A percentile compares a stretch with the other conserved stretches of the same genome.
Conservation (phyloP, 2,797 vertebrate species). For the Mastacembelus armatus region DNA sequence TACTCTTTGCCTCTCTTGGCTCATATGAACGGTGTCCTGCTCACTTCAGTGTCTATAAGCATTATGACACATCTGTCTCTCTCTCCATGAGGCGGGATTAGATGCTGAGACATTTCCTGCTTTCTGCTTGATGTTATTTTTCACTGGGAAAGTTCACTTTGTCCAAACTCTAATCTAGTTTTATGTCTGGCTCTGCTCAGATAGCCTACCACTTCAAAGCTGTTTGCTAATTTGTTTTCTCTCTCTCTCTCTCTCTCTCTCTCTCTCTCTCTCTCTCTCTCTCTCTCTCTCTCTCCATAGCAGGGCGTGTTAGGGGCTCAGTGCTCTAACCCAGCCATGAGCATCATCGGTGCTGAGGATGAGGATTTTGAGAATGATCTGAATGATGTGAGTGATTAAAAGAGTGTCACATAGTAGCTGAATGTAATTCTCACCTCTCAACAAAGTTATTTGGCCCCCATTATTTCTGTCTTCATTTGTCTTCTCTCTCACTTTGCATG, state of each 20-base stretch:
- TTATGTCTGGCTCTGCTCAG: constrained; percentile 57
- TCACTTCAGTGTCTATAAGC: constrained; percentile 9
- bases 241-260: too few relatives aligned
- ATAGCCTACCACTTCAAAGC: constrained; percentile 43
- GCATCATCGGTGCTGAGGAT: constrained; percentile 95
- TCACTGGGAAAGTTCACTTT: constrained; percentile 38
- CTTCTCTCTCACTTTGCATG: not conserved
- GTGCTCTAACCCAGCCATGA: constrained; percentile 80
- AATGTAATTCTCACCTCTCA: not conserved
- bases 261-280: constrained; percentile 2
- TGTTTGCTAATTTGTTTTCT: constrained; percentile 57
- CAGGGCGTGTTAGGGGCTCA: constrained; percentile 74
- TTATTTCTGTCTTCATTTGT: not conserved
- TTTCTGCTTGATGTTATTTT: constrained; percentile 44
- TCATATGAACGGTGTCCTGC: constrained; percentile 20
- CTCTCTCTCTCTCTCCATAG: constrained; percentile 26
- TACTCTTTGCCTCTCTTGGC: constrained; percentile 10
- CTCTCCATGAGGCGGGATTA: constrained; percentile 10
- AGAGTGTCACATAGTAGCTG: too few relatives aligned
- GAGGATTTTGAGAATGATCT: constrained; percentile 94
- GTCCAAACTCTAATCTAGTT: constrained; percentile 40
- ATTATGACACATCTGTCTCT: constrained; percentile 10
- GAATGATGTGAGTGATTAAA: constrained; percentile 83
- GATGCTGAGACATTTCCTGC: constrained; percentile 26
- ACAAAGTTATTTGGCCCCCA: not conserved